phyloP scores from a whole-genome alignment of 2,797 vertebrate species.

The Okamejei kenojei region DNA sequence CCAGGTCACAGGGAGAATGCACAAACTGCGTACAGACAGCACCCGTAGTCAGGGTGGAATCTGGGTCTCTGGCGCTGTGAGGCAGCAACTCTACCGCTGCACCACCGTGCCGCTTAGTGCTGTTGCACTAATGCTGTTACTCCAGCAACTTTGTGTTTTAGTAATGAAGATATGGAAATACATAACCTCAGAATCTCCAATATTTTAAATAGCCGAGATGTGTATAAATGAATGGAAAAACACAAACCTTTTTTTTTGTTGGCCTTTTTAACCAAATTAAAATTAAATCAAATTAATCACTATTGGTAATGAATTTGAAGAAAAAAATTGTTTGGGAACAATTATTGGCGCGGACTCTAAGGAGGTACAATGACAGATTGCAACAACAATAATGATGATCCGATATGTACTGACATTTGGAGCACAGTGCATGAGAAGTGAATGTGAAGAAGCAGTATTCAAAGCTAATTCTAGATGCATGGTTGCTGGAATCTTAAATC shows the following conservation, averaged over 20 bases:
- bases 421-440: not conserved
- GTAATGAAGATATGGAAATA: no score
- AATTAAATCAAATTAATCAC: not conserved
- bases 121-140: no score
- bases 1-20: no score
- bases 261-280: not conserved
- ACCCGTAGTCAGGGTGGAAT: no score
- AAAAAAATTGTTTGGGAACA: not conserved
- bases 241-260: not conserved
- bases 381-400: not conserved
- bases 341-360: not conserved
- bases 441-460: not conserved
- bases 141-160: no score
- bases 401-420: constrained; percentile 11
- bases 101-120: no score
- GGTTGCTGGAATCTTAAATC: constrained; percentile 5
- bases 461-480: not conserved
- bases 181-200: not conserved
- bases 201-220: not conserved
- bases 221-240: not conserved
- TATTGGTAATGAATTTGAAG: not conserved
- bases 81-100: no score
- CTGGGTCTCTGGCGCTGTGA: no score
- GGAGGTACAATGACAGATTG: not conserved
- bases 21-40: no score